Base-by-base conservation (phyloP, 1,140 invertebrate genomes). In the Drosophila nigromelanica region DNA sequence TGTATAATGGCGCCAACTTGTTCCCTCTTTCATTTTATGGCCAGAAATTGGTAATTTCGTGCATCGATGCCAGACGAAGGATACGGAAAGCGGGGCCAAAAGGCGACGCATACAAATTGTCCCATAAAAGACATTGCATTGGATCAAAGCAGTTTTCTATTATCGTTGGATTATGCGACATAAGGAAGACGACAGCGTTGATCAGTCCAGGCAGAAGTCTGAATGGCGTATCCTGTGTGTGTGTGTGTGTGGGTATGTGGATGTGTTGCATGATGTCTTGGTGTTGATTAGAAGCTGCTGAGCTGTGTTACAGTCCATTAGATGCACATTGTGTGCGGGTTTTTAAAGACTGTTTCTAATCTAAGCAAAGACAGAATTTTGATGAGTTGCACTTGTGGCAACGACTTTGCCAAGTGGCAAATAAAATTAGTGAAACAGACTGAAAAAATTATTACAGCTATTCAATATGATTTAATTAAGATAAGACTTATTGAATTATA, bases 21-120 rank as follows among this genome's bases (percentile, higher is more conserved):
- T 86, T 86, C 78, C 72, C 73, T 87, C 78, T 76, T 87, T 72
- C 75, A 76, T 86, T 86, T 86, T 87, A 87, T 86, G 64, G 71
- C 82, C 71, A 89, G 76, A 89, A 89, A 89, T 89, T 89, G 83
- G 83, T 80, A 80, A 89, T 89, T 86, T 76, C 61, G 82, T 73
- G 81, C 83, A 87, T 89, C 76, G 73, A 73, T 79, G 70, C 43
- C 73, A 69, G 55, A 69, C 63, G 69, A 37, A 56, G 33, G 66
- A 67, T 47, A 64, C 71, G 30, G 42, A 40, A 40, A 42, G 54
- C 59, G 66, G 64, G 73, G 51, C 56, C 61, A 64, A 64, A 75
- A 35, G 69, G 66, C 70, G 67, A 78, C 77, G 83, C 83, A 89
- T 89, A 79, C 73, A 76, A 89, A 89, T 89, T 76, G 83, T 76